These are phyloP conservation scores for Chrysocyon brachyurus DNA, from an alignment of 2,797 vertebrate genomes.

Conservation along the genomic window DNA sequence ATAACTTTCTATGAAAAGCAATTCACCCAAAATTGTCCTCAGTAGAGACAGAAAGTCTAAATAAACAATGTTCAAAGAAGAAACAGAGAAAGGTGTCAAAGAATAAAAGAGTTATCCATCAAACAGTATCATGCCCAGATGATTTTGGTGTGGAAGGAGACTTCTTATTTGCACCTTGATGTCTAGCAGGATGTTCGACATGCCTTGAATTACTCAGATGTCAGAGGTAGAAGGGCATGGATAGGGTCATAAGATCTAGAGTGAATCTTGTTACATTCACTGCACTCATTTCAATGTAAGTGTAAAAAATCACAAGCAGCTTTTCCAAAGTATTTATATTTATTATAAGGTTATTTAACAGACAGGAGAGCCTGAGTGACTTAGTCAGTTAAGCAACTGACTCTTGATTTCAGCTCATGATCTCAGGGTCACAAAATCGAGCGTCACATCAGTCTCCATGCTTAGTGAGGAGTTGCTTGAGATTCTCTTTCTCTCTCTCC, in stretches of 20 bases:
- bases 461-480: neutral
- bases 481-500: neutral
- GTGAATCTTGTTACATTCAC: neutral
- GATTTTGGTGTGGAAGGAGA: neutral
- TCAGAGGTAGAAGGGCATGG: neutral
- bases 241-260: neutral
- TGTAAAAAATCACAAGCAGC: neutral
- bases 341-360: neutral
- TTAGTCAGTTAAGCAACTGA: neutral
- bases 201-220: neutral
- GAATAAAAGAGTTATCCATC: neutral
- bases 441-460: neutral
- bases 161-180: neutral
- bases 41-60: neutral
- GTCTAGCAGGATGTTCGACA: neutral
- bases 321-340: neutral
- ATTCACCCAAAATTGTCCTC: neutral
- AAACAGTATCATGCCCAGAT: neutral
- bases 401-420: neutral
- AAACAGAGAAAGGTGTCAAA: neutral
- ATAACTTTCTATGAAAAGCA: slow-evolving; percentile 7
- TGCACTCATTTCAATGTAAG: neutral
- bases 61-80: neutral
- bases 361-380: neutral
- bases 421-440: neutral